These are phyloP conservation scores for Eilema sororculum DNA, from an alignment of 2,888 invertebrate genomes.

Conservation along the genomic window DNA sequence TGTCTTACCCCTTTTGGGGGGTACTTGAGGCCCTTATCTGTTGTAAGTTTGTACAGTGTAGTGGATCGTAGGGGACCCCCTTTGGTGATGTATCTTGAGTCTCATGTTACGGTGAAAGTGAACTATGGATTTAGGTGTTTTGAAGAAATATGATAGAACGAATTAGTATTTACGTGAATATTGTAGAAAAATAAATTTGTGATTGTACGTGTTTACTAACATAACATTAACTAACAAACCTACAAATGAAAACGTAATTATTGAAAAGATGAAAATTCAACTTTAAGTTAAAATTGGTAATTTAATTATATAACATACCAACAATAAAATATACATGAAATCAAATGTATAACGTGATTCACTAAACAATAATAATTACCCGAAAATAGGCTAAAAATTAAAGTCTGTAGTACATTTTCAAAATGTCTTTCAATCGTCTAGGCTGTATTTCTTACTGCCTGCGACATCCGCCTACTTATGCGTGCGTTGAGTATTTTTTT, in stretches of 20 bases:
- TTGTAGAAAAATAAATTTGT: background rate
- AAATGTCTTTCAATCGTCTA: conserved; percentile 36
- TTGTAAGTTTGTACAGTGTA: conserved; percentile 86
- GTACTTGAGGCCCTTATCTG: conserved; percentile 85
- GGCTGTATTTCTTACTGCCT: conserved; percentile 39
- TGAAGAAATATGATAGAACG: background rate
- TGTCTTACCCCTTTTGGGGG: conserved; percentile 86
- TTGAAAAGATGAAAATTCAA: background rate
- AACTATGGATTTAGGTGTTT: conserved; percentile 35
- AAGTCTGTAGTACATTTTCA: background rate
- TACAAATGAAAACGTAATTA: background rate
- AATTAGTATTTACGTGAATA: background rate
- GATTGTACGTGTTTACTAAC: background rate
- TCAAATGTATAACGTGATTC: no score
- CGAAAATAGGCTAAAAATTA: background rate
- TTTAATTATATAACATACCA: no score
- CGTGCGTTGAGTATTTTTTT: conserved; percentile 77
- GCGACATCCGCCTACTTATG: conserved; percentile 72
- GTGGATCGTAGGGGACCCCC: conserved; percentile 84
- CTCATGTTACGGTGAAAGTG: conserved; percentile 68
- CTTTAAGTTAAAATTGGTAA: background rate
- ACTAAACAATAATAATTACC: background rate
- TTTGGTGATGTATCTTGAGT: conserved; percentile 84
- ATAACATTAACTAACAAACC: background rate
- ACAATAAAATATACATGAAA: no score